Evolutionary conservation across 2,797 vertebrate genomes (phyloP).

Genomic region (Acanthurus leucopareius): DNA sequence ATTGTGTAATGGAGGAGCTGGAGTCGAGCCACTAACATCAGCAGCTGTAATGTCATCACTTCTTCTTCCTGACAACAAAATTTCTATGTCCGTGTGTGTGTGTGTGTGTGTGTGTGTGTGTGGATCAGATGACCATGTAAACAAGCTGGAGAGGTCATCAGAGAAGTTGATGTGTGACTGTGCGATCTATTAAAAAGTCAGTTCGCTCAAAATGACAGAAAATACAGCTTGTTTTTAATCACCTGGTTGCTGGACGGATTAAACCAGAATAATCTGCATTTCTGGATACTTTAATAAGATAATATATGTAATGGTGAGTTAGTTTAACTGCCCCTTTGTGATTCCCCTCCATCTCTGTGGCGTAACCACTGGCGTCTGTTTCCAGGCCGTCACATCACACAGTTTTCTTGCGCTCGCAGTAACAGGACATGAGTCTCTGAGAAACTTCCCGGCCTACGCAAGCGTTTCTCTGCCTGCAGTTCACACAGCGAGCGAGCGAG

Average conservation of each 20-base stretch:
- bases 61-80: constrained; percentile 55
- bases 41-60: constrained; percentile 43
- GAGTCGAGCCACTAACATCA: constrained; percentile 28
- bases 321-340: not conserved
- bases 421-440: constrained; percentile 24
- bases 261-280: not conserved
- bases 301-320: not conserved
- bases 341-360: not conserved
- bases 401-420: constrained; percentile 17
- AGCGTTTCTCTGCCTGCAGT: not conserved
- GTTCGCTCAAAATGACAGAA: not conserved
- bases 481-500: constrained; percentile 10
- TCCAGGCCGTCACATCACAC: constrained; percentile 14
- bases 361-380: not conserved
- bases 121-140: constrained; percentile 49
- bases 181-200: not conserved
- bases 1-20: constrained; percentile 40
- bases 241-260: not conserved
- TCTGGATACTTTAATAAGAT: not conserved
- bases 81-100: constrained; percentile 24
- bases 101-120: too few relatives aligned
- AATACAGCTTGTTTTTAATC: not conserved
- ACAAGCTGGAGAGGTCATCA: constrained; percentile 40
- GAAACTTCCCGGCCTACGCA: not conserved
- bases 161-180: constrained; percentile 8